Conservation (phyloP, 1,140 invertebrate genomes). For the Aphis gossypii region DNA sequence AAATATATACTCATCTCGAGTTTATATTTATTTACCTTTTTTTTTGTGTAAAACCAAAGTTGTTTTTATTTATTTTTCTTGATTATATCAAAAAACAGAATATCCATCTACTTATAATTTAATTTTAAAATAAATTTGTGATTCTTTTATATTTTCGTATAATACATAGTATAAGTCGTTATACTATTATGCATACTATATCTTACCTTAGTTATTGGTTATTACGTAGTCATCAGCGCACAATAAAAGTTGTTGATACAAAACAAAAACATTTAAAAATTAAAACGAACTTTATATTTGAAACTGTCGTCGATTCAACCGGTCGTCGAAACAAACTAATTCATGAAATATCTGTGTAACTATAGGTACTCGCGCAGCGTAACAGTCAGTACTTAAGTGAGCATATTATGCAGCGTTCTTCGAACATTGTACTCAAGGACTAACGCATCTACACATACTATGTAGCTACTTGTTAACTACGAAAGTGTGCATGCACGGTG, state of each 20-base stretch:
- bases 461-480: neutral
- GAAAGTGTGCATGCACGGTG: neutral
- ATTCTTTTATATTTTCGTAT: neutral
- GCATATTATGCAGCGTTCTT: neutral
- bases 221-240: no score
- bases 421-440: constrained; percentile 18
- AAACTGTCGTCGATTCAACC: neutral
- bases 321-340: neutral
- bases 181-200: no score
- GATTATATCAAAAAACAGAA: neutral
- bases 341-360: neutral
- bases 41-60: neutral
- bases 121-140: neutral
- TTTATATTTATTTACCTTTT: neutral
- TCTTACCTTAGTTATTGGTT: no score
- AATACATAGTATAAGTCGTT: neutral
- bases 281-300: neutral
- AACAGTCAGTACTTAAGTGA: constrained; percentile 28
- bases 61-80: neutral
- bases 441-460: neutral
- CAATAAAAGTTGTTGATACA: no score
- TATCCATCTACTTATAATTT: neutral
- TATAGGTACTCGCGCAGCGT: neutral
- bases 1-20: neutral
- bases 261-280: neutral